Evolutionary conservation across 2,113 vertebrate species (phyloP).

Genomic region (Regulus satrapa): DNA sequence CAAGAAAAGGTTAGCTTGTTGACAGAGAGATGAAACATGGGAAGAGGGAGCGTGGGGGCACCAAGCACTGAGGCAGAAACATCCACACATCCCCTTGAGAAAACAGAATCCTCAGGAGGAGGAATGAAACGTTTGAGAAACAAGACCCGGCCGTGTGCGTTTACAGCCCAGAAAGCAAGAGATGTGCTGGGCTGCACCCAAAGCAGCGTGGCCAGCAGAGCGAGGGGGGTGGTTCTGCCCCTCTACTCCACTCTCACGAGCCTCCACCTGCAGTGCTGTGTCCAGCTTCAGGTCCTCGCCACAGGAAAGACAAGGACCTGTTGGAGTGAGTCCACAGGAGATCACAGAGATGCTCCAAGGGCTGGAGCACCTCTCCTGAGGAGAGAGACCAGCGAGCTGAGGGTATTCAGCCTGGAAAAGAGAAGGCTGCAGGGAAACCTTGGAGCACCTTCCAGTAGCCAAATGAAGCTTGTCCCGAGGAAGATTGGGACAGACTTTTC

Average conservation of each 20-base stretch:
- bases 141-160: accelerated
- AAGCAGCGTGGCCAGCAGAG: background rate
- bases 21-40: background rate
- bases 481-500: background rate
- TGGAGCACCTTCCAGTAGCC: background rate
- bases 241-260: accelerated
- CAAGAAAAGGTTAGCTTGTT: background rate
- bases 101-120: background rate
- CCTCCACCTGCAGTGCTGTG: background rate
- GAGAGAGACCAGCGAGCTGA: background rate
- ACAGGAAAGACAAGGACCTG: background rate
- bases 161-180: background rate
- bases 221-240: background rate
- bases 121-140: background rate
- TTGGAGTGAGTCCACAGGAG: background rate
- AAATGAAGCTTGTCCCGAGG: background rate
- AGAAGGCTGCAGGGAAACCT: background rate
- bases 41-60: background rate
- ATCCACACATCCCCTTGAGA: background rate
- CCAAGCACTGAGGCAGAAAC: background rate
- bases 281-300: background rate
- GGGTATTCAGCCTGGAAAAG: background rate
- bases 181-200: background rate
- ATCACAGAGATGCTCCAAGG: background rate
- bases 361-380: background rate